These are phyloP conservation scores for Hydractinia symbiolongicarpus DNA, from an alignment of 30 jellyfish, hydroid and myxozoan genomes.

Conservation along the genomic window DNA sequence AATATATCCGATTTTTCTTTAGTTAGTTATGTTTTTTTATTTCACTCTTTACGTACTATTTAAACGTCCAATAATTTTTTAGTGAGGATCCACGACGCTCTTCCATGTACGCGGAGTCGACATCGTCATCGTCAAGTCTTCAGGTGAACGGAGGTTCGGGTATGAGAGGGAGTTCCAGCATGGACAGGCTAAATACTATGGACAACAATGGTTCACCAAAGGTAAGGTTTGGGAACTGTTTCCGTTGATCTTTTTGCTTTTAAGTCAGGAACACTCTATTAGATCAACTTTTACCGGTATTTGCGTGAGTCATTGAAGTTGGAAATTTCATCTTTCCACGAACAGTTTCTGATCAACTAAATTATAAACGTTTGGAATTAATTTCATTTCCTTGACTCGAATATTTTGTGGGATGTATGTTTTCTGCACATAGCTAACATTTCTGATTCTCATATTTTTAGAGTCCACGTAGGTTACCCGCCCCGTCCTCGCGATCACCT, in stretches of 20 bases:
- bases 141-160: conserved; percentile 32
- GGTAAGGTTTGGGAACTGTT: conserved; percentile 22
- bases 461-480: conserved; percentile 72
- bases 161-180: conserved; percentile 74
- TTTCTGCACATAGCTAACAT: not conserved
- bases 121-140: conserved; percentile 25
- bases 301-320: too few relatives aligned
- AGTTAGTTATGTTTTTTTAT: not conserved
- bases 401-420: not conserved
- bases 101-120: conserved; percentile 76
- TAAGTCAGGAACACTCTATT: not conserved
- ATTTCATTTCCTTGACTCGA: too few relatives aligned
- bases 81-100: conserved; percentile 91
- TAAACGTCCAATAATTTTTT: not conserved
- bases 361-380: too few relatives aligned
- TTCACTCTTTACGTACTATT: not conserved
- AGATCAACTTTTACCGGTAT: too few relatives aligned
- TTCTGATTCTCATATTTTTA: conserved; percentile 1
- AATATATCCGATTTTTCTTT: not conserved
- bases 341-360: too few relatives aligned
- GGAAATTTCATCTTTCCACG: too few relatives aligned
- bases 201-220: conserved; percentile 37
- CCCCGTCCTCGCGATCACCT: conserved; percentile 56
- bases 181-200: conserved; percentile 72
- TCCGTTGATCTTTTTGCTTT: not conserved